Evolutionary conservation across 2,797 vertebrate genomes (phyloP).

Genomic region (Alcedo quadribrachys): DNA sequence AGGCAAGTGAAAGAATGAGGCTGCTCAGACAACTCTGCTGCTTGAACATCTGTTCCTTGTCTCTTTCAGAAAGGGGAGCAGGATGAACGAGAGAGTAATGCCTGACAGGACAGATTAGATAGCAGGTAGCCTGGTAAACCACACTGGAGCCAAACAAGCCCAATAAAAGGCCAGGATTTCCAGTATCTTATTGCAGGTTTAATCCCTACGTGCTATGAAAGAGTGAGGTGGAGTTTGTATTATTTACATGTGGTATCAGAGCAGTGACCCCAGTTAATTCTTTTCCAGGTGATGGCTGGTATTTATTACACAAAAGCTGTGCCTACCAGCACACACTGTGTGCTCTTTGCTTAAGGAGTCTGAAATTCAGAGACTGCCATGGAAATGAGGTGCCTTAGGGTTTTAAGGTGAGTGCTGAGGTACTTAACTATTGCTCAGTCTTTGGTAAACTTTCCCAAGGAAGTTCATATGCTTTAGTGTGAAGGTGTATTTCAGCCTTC

Average conservation of each 20-base stretch:
- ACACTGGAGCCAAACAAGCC: rapidly evolving
- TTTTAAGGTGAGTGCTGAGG: neutral
- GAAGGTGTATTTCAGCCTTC: neutral
- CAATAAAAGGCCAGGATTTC: neutral
- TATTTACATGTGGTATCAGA: neutral
- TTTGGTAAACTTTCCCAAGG: neutral
- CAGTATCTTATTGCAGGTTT: neutral
- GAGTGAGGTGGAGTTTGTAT: neutral
- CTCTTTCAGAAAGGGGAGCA: neutral
- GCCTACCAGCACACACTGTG: neutral
- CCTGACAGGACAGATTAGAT: neutral
- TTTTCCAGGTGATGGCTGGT: neutral
- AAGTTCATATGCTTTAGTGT: neutral
- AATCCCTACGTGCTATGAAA: neutral
- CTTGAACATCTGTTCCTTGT: constrained; percentile 19
- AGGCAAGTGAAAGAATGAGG: neutral
- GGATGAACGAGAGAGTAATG: neutral
- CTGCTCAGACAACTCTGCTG: neutral
- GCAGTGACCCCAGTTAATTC: neutral
- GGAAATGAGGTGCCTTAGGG: neutral
- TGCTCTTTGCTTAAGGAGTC: neutral
- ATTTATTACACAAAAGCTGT: neutral
- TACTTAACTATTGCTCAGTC: neutral
- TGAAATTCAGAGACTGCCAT: neutral
- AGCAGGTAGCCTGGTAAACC: neutral